A percentile compares a stretch with the other conserved stretches of the same genome.
Conservation (phyloP, 2,113 vertebrate species). For the Hippocampus guttulatus region DNA sequence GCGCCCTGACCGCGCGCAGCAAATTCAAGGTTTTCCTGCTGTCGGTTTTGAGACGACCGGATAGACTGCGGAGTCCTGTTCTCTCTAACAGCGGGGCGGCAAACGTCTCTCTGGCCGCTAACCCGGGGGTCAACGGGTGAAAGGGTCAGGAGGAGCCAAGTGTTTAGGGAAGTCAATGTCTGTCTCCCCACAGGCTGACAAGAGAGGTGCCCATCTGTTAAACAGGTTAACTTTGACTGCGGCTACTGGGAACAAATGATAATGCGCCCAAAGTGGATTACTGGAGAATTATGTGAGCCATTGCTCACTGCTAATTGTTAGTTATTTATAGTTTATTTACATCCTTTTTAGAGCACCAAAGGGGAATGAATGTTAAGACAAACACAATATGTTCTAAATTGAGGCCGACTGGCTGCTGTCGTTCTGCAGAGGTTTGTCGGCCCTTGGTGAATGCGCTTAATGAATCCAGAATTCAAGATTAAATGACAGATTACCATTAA, state of each 20-base stretch:
- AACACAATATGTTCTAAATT: too few species aligned
- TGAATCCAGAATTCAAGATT: too few species aligned
- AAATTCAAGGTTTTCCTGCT: background rate
- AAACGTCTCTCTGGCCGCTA: constrained; percentile 38
- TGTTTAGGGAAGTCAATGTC: constrained; percentile 66
- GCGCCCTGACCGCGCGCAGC: too few species aligned
- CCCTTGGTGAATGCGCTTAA: too few species aligned
- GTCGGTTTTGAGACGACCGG: constrained; percentile 36
- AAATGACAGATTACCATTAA: too few species aligned
- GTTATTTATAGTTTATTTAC: background rate
- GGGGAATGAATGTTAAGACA: too few species aligned
- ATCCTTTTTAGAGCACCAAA: background rate
- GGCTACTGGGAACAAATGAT: constrained; percentile 34
- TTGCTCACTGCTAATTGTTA: background rate
- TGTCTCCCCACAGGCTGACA: constrained; percentile 44
- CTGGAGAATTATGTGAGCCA: background rate
- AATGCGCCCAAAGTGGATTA: constrained; percentile 41
- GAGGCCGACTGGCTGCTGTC: too few species aligned
- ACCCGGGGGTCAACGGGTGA: constrained; percentile 58
- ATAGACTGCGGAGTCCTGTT: constrained; percentile 41
- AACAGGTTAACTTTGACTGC: constrained; percentile 67
- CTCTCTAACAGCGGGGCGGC: background rate
- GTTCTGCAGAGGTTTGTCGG: too few species aligned
- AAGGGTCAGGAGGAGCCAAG: constrained; percentile 71
- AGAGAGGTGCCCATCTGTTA: constrained; percentile 69